Evolutionary conservation across 30 jellyfish, hydroid and myxozoan species (phyloP).

Genomic region (Aurelia sp.): DNA sequence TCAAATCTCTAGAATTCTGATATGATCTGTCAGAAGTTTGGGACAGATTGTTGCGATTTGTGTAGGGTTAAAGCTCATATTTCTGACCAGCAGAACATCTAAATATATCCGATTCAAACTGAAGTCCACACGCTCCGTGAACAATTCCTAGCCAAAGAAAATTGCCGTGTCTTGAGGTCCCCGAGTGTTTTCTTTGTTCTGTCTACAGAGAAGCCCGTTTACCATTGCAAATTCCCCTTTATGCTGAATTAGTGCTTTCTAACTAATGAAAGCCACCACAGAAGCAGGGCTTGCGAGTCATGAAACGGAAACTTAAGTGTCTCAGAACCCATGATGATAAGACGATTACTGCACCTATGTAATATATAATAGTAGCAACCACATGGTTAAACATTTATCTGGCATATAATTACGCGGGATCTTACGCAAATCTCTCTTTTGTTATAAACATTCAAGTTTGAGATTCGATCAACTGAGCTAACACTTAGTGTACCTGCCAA

Average conservation of each 20-base stretch:
- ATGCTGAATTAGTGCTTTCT: not conserved
- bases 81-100: too few species aligned
- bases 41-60: too few species aligned
- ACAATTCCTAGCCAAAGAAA: not conserved
- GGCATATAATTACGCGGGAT: not conserved
- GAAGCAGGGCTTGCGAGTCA: not conserved
- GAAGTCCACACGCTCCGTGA: not conserved
- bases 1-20: too few species aligned
- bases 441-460: not conserved
- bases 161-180: not conserved
- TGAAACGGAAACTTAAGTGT: too few species aligned
- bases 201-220: not conserved
- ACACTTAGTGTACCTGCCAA: not conserved
- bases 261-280: too few species aligned
- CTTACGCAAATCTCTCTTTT: not conserved
- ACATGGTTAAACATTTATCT: constrained; percentile 3
- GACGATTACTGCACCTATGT: too few species aligned
- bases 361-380: not conserved
- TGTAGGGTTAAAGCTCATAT: too few species aligned
- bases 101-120: too few species aligned
- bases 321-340: too few species aligned
- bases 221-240: not conserved
- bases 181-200: not conserved
- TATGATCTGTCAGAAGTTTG: too few species aligned
- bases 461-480: not conserved